A percentile compares a stretch with the other conserved stretches of the same genome.
These are phyloP conservation scores for Agrenia bidenticulata DNA, from an alignment of 2,888 invertebrate genomes.

Conservation along the genomic window DNA sequence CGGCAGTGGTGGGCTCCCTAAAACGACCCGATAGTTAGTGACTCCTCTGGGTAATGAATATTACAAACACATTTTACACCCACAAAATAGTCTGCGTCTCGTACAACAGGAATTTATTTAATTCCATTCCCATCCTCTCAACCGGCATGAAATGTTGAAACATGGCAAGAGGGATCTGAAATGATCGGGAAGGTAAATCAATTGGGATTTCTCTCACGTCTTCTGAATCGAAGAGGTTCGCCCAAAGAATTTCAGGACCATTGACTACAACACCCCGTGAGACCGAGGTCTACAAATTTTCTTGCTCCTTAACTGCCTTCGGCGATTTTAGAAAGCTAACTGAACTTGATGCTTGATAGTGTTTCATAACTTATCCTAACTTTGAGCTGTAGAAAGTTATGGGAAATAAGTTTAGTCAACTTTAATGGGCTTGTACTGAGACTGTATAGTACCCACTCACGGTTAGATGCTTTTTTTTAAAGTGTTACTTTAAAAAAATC, in stretches of 20 bases:
- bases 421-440: too few species aligned
- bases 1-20: neutral
- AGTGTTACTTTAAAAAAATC: too few species aligned
- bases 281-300: neutral
- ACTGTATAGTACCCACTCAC: too few species aligned
- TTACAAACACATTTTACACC: conserved; percentile 11
- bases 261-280: conserved; percentile 14
- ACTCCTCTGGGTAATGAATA: conserved; percentile 19
- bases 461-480: too few species aligned
- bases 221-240: neutral
- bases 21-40: conserved; percentile 9
- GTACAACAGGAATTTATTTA: conserved; percentile 10
- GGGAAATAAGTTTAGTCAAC: too few species aligned
- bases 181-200: conserved; percentile 21
- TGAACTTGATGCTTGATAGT: too few species aligned
- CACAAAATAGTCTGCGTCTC: neutral
- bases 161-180: neutral
- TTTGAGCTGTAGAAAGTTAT: too few species aligned
- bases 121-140: conserved; percentile 1
- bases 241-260: conserved; percentile 13
- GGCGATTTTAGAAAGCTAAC: neutral
- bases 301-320: neutral
- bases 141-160: neutral
- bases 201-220: conserved; percentile 22
- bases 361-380: too few species aligned